phyloP scores from a whole-genome alignment of 2,113 vertebrate species.

The Glaucomys volans region DNA sequence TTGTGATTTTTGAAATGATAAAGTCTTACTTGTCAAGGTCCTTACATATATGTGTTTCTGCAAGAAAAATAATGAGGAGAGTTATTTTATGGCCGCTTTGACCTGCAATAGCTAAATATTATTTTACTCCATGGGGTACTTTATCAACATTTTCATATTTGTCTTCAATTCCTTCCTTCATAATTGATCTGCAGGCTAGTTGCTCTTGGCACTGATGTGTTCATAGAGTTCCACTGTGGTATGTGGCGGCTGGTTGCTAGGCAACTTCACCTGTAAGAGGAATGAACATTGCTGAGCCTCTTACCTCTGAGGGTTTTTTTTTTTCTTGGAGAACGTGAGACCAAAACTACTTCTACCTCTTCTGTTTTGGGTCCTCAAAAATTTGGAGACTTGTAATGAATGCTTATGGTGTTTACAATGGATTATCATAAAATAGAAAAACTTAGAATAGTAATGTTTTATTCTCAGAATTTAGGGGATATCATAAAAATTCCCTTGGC shows the following conservation, averaged over 20 bases:
- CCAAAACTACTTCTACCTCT: slow-evolving; percentile 1
- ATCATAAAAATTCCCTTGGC: not conserved
- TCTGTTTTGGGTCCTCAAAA: not conserved
- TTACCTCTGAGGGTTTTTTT: not conserved
- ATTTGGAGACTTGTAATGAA: not conserved
- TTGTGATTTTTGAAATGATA: not conserved
- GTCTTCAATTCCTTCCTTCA: slow-evolving; percentile 54
- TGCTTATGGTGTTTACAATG: not conserved
- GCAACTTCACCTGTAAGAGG: slow-evolving; percentile 39
- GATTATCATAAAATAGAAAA: not conserved
- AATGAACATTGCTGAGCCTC: not conserved
- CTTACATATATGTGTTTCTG: not conserved
- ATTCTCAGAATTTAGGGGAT: not conserved
- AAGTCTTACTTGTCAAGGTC: not conserved
- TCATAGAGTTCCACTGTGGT: not conserved
- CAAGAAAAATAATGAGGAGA: not conserved
- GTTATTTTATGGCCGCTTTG: slow-evolving; percentile 20
- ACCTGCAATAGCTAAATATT: not conserved
- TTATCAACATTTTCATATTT: slow-evolving; percentile 38
- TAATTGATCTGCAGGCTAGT: slow-evolving; percentile 21
- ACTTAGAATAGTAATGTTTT: not conserved
- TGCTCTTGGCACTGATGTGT: not conserved
- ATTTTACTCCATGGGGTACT: not conserved
- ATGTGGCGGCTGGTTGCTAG: slow-evolving; percentile 49
- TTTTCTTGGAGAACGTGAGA: not conserved